Evolutionary conservation across 2,113 vertebrate species (phyloP).

Genomic region (Eurypyga helias): DNA sequence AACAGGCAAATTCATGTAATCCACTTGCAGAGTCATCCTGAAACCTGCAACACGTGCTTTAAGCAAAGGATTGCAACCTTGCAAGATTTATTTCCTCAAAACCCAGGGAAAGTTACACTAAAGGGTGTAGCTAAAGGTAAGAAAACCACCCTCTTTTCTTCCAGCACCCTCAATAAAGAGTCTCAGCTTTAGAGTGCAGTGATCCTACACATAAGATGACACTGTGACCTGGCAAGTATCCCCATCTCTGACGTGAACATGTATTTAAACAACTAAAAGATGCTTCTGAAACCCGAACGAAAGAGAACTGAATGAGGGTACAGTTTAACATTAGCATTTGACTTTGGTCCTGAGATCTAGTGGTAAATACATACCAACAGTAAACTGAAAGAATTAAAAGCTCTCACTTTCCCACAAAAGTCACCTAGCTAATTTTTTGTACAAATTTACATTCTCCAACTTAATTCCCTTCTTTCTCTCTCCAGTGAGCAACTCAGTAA

Average conservation of each 20-base stretch:
- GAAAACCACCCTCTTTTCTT: neutral
- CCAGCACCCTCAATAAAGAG: neutral
- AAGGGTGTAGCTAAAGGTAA: neutral
- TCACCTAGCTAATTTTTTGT: neutral
- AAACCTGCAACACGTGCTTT: neutral
- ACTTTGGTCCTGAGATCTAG: neutral
- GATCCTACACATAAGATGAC: neutral
- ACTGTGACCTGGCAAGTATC: neutral
- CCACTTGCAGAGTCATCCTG: neutral
- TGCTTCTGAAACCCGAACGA: neutral
- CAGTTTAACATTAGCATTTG: neutral
- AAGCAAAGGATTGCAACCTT: neutral
- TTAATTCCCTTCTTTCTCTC: neutral
- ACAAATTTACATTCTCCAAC: neutral
- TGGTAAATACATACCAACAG: neutral
- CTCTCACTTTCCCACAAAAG: neutral
- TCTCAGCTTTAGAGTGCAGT: neutral
- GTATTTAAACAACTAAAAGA: neutral
- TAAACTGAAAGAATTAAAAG: neutral
- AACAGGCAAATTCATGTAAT: neutral
- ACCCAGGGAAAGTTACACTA: neutral
- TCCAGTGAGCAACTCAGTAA: neutral
- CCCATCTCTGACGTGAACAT: neutral
- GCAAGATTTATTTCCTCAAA: neutral
- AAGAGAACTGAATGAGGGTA: neutral